phyloP scores from a whole-genome alignment of 92 coral and sea anemone species.

The Zoanthus gigantus region DNA sequence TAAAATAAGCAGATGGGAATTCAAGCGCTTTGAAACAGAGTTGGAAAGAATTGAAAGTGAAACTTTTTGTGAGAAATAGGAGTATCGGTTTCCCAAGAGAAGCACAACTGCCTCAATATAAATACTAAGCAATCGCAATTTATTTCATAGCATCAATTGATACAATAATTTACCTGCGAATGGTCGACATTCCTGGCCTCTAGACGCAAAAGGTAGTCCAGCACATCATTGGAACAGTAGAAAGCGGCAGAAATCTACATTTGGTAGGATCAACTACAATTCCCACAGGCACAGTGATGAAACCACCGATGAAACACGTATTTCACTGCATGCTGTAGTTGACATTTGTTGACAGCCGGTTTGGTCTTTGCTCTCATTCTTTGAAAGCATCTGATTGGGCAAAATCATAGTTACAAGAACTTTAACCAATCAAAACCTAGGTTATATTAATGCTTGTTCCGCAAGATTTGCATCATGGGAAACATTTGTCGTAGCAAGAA shows the following conservation, averaged over 20 bases:
- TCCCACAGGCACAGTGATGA: background rate
- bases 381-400: conserved; percentile 9
- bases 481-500: background rate
- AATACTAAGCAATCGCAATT: background rate
- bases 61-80: background rate
- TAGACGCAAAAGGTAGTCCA: background rate
- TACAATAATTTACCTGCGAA: conserved; percentile 24
- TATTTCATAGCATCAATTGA: background rate
- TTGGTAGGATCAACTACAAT: background rate
- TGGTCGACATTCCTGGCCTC: conserved; percentile 38
- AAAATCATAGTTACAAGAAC: background rate
- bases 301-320: background rate
- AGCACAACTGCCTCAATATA: background rate
- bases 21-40: background rate
- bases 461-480: conserved; percentile 33
- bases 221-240: background rate
- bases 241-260: background rate
- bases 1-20: background rate
- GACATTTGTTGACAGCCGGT: conserved; percentile 32
- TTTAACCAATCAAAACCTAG: conserved; percentile 1
- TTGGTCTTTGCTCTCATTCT: background rate
- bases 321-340: background rate
- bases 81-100: background rate
- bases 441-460: background rate
- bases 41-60: background rate